A percentile compares a stretch with the other conserved stretches of the same genome.
Evolutionary conservation across 2,113 vertebrate genomes (phyloP).

Genomic region (Nestor notabilis): DNA sequence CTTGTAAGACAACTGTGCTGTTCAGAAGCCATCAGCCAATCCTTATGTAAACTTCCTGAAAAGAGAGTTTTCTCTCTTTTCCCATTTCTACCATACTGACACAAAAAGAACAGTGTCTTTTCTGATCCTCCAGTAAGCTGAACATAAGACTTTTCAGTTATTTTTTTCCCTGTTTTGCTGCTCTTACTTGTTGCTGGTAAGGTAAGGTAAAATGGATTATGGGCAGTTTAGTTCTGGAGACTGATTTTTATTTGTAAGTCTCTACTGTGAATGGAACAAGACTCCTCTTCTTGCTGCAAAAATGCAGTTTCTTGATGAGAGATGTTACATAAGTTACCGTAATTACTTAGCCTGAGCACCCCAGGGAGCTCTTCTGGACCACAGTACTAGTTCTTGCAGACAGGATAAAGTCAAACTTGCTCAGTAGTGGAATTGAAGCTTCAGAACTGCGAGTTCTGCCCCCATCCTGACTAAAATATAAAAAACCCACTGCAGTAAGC

Average conservation of each 20-base stretch:
- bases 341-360: constrained; percentile 25
- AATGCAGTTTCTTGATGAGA: constrained; percentile 5
- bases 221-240: not conserved
- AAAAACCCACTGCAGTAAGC: not conserved
- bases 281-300: constrained; percentile 6
- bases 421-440: not conserved
- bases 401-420: not conserved
- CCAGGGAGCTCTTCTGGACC: constrained; percentile 23
- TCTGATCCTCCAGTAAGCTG: not conserved
- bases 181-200: not conserved
- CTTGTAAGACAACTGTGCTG: not conserved
- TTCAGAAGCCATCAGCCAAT: not conserved
- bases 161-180: not conserved
- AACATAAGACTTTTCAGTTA: not conserved
- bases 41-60: not conserved
- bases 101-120: not conserved
- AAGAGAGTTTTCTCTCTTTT: no score
- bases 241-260: not conserved
- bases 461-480: not conserved
- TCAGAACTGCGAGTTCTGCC: not conserved
- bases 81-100: not conserved
- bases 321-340: constrained; percentile 31
- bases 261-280: not conserved
- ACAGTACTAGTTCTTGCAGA: not conserved
- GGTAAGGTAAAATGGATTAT: not conserved